Percentiles rank a stretch among this genome's conserved stretches.
Conservation (phyloP, 2,888 invertebrate species). For the Terebella lapidaria region DNA sequence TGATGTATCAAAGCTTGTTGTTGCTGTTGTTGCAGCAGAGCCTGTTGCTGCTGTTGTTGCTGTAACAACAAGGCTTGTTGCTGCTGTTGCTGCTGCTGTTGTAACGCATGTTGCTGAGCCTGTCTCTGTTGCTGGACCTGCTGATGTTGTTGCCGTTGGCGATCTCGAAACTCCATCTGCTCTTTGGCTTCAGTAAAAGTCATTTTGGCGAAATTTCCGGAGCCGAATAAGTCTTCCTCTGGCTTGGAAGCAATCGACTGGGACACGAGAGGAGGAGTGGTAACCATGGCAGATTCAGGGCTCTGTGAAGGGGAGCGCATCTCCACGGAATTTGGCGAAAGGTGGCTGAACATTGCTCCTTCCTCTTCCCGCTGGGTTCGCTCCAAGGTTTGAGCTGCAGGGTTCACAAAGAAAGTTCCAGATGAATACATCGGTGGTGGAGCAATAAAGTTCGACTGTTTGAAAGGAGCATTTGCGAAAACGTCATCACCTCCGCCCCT, state of each 20-base stretch:
- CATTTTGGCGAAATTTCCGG: slow-evolving; percentile 16
- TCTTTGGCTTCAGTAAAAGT: slow-evolving; percentile 6
- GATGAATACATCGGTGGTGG: not conserved
- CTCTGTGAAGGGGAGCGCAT: slow-evolving; percentile 18
- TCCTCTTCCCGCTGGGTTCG: not conserved
- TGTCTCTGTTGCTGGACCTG: not conserved
- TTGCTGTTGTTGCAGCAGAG: too few relatives aligned
- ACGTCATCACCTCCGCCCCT: not conserved
- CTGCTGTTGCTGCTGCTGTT: not conserved
- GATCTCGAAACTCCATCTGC: slow-evolving; percentile 1
- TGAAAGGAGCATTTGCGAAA: slow-evolving; percentile 13
- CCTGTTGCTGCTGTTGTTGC: too few relatives aligned
- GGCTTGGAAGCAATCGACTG: too few relatives aligned
- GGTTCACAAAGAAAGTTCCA: too few relatives aligned
- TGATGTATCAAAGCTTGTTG: too few relatives aligned
- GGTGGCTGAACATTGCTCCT: not conserved
- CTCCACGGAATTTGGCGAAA: slow-evolving; percentile 12
- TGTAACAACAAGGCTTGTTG: too few relatives aligned
- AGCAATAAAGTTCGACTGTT: not conserved
- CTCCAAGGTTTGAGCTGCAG: not conserved
- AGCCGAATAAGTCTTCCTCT: slow-evolving; percentile 19
- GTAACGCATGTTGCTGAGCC: not conserved
- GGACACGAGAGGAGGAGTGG: not conserved
- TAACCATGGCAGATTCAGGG: slow-evolving; percentile 5
- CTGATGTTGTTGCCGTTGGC: not conserved